A percentile compares a stretch with the other conserved stretches of the same genome.
phyloP scores from a whole-genome alignment of 30 jellyfish, hydroid and myxozoan genomes.

The Pseudorhiza aurosa region DNA sequence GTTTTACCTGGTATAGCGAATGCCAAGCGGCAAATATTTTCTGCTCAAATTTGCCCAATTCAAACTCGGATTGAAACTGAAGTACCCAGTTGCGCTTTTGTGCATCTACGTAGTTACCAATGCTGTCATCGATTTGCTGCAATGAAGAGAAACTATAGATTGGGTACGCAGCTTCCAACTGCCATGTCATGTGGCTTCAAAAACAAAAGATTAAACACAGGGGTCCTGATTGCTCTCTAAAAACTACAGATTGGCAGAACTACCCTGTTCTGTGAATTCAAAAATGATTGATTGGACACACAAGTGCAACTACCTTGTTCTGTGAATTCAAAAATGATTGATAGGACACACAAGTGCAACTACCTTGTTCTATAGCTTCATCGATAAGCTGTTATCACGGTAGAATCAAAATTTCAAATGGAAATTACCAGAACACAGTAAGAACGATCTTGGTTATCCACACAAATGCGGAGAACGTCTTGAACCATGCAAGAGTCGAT shows the following conservation, averaged over 20 bases:
- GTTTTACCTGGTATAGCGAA: constrained; percentile 85
- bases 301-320: no score
- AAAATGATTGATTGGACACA: no score
- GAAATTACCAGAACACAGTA: constrained; percentile 81
- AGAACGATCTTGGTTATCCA: constrained; percentile 79
- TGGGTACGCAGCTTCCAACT: no score
- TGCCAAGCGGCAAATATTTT: constrained; percentile 89
- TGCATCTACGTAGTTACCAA: constrained; percentile 41
- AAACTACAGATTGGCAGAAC: no score
- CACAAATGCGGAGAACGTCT: constrained; percentile 88
- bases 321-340: no score
- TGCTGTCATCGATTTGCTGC: constrained; percentile 77
- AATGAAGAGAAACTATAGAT: no score
- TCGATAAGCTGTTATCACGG: no score
- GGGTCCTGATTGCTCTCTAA: no score
- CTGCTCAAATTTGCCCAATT: constrained; percentile 95
- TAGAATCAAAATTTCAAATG: no score
- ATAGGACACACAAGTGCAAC: not conserved
- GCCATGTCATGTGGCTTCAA: no score
- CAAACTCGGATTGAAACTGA: constrained; percentile 83
- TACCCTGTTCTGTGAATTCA: no score
- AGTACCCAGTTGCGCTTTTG: constrained; percentile 76
- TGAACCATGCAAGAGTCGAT: constrained; percentile 71
- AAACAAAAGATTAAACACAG: no score
- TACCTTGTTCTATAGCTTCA: not conserved